phyloP scores from a whole-genome alignment of 2,888 invertebrate genomes.

The Hemistola chrysoprasaria region DNA sequence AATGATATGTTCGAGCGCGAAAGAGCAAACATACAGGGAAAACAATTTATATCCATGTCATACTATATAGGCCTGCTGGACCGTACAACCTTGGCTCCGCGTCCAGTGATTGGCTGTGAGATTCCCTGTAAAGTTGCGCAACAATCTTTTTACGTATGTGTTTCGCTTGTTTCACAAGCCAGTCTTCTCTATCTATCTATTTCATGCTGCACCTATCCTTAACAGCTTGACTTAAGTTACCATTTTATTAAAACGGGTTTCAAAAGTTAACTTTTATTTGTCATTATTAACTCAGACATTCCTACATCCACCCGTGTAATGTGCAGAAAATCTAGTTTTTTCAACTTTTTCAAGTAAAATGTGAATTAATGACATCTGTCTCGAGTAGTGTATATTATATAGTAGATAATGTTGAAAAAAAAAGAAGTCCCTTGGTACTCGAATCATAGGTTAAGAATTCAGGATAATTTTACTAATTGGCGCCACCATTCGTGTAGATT shows the following conservation, averaged over 20 bases:
- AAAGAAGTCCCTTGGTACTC: slow-evolving; percentile 72
- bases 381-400: slow-evolving; percentile 13
- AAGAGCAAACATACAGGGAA: no score
- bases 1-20: no score
- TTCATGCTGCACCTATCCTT: no score
- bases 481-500: slow-evolving; percentile 59
- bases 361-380: slow-evolving; percentile 24
- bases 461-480: slow-evolving; percentile 64
- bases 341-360: slow-evolving; percentile 33
- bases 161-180: no score
- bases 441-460: slow-evolving; percentile 63
- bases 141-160: no score
- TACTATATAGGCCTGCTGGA: no score
- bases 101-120: no score
- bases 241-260: slow-evolving; percentile 55
- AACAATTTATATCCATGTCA: no score
- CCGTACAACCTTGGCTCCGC: no score
- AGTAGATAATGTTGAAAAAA: slow-evolving; percentile 65
- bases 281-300: slow-evolving; percentile 50
- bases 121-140: no score
- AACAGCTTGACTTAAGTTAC: slow-evolving; percentile 8
- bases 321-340: slow-evolving; percentile 21
- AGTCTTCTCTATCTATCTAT: no score
- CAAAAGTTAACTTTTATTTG: slow-evolving; percentile 39
- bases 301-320: slow-evolving; percentile 24